Evolutionary conservation across 2,113 vertebrate species (phyloP), one percentile per base, ranked within the genome.

Genomic region (Myotis davidii): DNA sequence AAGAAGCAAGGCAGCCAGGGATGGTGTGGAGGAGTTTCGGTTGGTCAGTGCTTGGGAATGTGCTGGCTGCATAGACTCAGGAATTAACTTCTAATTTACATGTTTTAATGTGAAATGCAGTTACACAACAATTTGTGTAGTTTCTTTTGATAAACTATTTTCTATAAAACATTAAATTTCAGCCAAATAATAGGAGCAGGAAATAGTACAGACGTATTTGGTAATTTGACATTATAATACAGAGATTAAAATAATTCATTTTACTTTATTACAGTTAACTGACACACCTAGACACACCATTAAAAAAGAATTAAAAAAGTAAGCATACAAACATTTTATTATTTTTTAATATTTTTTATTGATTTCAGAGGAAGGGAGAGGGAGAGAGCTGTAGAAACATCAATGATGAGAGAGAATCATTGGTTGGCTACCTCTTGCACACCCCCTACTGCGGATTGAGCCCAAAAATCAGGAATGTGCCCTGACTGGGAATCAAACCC

Each of bases 1-100:
- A 1, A 2, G 12, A 5, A 5, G 7, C 5, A 74, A 92, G 18
- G 5, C 3, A 11, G 9, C 12, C 29, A 48, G 4, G 4, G 34
- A 64, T 0, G 9, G 17, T 25, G 10, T 3, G 3, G 45, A 20
- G 3, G 20, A 2, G 6, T 18, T 3, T 59, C 9, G 9, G 56
- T 9, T 11, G 56, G 23, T 59, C 1, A 9, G 23, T 59, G 23
- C 21, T 59, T 59, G 56, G 56, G 56, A 59, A 59, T 1, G 3
- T 25, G 23, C 25, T 25, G 21, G 23, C 56, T 59, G 6, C 12
- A 16, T 87, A 42, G 48, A 37, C 1, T 85, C 13, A 78, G 21
- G 6, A 73, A 79, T 64, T 29, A 1, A 67, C 18, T 72, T 74
- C 42, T 85, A 18, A 25, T 27, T 72, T 11, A 45, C 2, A 9